Evolutionary conservation across 2,888 invertebrate genomes (phyloP), one percentile per base, ranked within the genome.

Genomic region (Drosophila falleni): DNA sequence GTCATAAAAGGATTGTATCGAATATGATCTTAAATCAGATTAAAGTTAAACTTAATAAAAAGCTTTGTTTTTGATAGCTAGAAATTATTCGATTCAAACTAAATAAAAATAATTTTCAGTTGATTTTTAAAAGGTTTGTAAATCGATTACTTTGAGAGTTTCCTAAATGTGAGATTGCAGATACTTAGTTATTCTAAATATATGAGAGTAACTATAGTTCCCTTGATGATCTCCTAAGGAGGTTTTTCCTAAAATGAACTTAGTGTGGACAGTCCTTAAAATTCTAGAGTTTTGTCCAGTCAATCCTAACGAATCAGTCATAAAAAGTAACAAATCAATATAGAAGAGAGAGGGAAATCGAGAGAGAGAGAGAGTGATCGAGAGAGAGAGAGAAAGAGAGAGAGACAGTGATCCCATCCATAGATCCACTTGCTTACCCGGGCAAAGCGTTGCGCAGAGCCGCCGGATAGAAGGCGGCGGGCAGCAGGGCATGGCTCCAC

Each of bases 401-500:
- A 23, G 23, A 23, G 23, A 23, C 3, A 23, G 23, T 23, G 23
- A 23, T 3, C 29, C 44, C n/a, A 46, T n/a, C 26, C 26, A 9
- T 44, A 16, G 16, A 19, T 42, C 23, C 35, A 6, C 33, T 46
- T 53, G 76, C 95, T 95, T 94, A 96, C 96, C 96, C 95, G 58
- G 96, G 96, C 85, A 96, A 93, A 73, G 96, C 96, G 63, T 95
- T 95, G 51, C 95, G 93, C 80, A 95, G 94, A 46, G 96, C 95
- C 71, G 96, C 95, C 89, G 95, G 96, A 93, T 95, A 96, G 91
- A 95, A 95, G 74, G 95, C 95, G 67, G 94, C 94, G 74, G 96
- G 95, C 80, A 96, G 90, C 72, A 96, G 93, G 41, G 96, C 95
- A 80, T 95, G 95, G 59, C 95, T 95, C 96, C 96, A 96, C 23